A percentile compares a stretch with the other conserved stretches of the same genome.
Evolutionary conservation across 2,888 invertebrate genomes (phyloP).

Genomic region (Patella pellucida): DNA sequence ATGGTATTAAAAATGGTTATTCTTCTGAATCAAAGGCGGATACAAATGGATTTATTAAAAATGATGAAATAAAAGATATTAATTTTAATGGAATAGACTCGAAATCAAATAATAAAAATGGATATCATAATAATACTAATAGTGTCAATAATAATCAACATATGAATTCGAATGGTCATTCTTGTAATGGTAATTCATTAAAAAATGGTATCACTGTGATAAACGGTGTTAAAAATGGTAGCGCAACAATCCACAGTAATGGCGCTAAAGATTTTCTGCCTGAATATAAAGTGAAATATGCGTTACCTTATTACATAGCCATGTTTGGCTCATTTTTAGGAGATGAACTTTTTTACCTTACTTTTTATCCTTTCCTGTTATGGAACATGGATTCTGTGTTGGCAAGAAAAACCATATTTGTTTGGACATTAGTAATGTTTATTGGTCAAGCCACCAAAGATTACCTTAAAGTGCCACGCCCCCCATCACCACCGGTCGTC

Average conservation of each 20-base stretch:
- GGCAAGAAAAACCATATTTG: constrained; percentile 42
- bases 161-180: too few species aligned
- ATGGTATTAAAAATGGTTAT: neutral
- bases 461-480: constrained; percentile 55
- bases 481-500: constrained; percentile 53
- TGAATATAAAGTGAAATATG: constrained; percentile 36
- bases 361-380: constrained; percentile 49
- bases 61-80: neutral
- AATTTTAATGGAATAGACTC: neutral
- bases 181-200: neutral
- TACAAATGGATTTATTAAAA: neutral
- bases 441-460: constrained; percentile 58
- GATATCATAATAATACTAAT: too few species aligned
- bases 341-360: constrained; percentile 54
- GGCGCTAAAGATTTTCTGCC: neutral
- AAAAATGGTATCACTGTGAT: neutral
- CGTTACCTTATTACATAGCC: constrained; percentile 45
- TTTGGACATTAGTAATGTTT: constrained; percentile 60
- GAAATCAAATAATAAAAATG: neutral
- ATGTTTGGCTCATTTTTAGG: constrained; percentile 53
- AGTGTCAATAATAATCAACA: too few species aligned
- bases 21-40: neutral
- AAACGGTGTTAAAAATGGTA: neutral
- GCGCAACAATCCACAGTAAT: neutral
- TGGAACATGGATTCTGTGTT: constrained; percentile 56